Evolutionary conservation across 2,797 vertebrate species (phyloP), one percentile per base, ranked within the genome.

Genomic region (Vultur gryphus): DNA sequence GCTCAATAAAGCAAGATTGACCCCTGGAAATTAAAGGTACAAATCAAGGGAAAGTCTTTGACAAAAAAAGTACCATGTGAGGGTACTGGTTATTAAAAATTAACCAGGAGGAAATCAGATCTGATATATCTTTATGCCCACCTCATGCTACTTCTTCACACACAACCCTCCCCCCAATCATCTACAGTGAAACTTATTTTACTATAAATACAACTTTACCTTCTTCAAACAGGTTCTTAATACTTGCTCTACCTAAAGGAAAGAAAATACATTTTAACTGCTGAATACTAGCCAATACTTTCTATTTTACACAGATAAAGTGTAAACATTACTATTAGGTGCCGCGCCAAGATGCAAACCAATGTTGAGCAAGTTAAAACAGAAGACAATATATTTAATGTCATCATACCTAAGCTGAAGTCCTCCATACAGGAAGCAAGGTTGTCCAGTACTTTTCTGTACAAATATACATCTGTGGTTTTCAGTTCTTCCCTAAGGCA

Each of bases 401-500:
- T 7, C 29, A 49, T 90, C 89, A 84, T 97, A 99, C 99, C 99
- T 20, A 99, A 89, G 51, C 92, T 96, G 91, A 99, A 99, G 72
- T 98, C 97, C 73, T 99, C 99, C 97, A 99, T 96, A 94, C 98
- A 99, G 46, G 98, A 98, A 92, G 98, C 93, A 96, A 99, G 95
- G 79, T 98, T 98, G 92, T 99, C 99, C 26, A 99, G 97, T 15
- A 98, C 96, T 95, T 97, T 98, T 20, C 98, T 97, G 55, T 98
- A 98, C 57, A 95, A 94, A 66, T 98, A 97, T 10, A 98, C 19
- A 4, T 97, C 94, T 15, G 94, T 66, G 46, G 89, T 97, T 94
- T 97, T 98, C 92, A 99, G 95, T 70, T 98, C 98, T 80, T 98
- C 95, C 49, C 89, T 98, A 97, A 99, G 97, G 88, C 98, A 98